Percentiles rank a stretch among this genome's conserved stretches.
These are phyloP conservation scores for Tachuris rubrigastra DNA, from an alignment of 2,113 vertebrate genomes.

Conservation along the genomic window DNA sequence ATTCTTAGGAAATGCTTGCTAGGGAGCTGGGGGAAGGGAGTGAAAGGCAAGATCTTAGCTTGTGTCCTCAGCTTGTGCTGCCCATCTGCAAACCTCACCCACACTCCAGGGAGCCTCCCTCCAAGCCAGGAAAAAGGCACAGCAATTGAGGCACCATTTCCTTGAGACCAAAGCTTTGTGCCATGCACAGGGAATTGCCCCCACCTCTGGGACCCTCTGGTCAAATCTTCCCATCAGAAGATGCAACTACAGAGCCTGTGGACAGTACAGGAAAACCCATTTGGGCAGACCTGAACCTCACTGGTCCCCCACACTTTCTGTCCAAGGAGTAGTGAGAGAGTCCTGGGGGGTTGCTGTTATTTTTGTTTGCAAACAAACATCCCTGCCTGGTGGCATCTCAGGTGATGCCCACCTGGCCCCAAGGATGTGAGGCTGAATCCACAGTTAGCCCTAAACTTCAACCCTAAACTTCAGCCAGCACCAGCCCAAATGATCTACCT, in stretches of 20 bases:
- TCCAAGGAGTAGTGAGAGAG: not conserved
- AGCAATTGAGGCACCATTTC: not conserved
- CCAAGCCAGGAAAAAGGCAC: not conserved
- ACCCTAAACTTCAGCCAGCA: not conserved
- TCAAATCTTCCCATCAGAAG: not conserved
- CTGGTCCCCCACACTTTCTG: accelerated
- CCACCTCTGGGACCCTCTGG: not conserved
- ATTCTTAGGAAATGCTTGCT: not conserved
- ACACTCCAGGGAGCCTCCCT: not conserved
- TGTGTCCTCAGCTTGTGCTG: not conserved
- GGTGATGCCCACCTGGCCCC: not conserved
- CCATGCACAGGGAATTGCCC: not conserved
- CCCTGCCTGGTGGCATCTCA: not conserved
- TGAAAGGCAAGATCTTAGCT: not conserved
- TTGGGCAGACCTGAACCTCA: not conserved
- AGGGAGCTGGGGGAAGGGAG: not conserved
- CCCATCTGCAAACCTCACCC: not conserved
- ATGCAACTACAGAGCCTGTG: not conserved
- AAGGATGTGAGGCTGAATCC: not conserved
- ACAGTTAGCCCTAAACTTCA: not conserved
- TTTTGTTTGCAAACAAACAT: not conserved
- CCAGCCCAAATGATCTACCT: not conserved
- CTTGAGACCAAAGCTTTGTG: not conserved
- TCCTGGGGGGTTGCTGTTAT: not conserved
- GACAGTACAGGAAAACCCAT: not conserved